Percentiles rank a stretch among this genome's conserved stretches.
Evolutionary conservation across 2,888 invertebrate genomes (phyloP).

Genomic region (Coelopa pilipes): DNA sequence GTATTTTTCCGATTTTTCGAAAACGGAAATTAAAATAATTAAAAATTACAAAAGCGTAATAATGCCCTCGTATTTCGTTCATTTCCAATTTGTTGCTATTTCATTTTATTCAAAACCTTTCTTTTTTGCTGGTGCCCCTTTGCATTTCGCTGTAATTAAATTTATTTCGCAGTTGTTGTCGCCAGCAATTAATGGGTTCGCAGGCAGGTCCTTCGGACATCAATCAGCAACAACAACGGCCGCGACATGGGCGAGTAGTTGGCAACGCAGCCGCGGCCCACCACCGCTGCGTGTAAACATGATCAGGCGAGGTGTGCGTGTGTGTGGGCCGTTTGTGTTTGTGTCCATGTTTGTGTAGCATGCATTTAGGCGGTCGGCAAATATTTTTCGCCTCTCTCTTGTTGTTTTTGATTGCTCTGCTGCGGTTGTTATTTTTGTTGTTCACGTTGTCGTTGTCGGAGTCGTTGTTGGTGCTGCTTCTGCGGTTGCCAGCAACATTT

Average conservation of each 20-base stretch:
- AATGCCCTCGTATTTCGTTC: too few relatives aligned
- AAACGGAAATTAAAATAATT: slow-evolving; percentile 40
- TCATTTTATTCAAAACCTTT: too few relatives aligned
- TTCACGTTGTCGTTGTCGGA: not conserved
- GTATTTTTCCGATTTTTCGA: slow-evolving; percentile 4
- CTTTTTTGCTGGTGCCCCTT: too few relatives aligned
- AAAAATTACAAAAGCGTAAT: not conserved
- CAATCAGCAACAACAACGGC: slow-evolving; percentile 1
- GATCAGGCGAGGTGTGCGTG: slow-evolving; percentile 18
- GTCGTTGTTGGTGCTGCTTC: slow-evolving; percentile 8
- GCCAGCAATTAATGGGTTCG: too few relatives aligned
- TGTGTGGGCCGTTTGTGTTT: slow-evolving; percentile 11
- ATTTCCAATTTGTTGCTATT: too few relatives aligned
- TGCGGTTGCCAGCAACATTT: slow-evolving; percentile 26
- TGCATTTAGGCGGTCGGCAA: slow-evolving; percentile 19
- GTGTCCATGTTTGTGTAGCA: not conserved
- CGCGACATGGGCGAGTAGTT: slow-evolving; percentile 24
- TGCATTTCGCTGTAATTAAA: too few relatives aligned
- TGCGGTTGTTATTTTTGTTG: slow-evolving; percentile 1
- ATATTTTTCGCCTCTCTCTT: not conserved
- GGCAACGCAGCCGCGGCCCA: slow-evolving; percentile 9
- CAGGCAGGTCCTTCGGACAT: too few relatives aligned
- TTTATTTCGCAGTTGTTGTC: too few relatives aligned
- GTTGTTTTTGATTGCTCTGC: not conserved
- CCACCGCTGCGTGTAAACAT: slow-evolving; percentile 7